Conservation (phyloP, 2,113 vertebrate species). For the Cryptomyrus ogoouensis region DNA sequence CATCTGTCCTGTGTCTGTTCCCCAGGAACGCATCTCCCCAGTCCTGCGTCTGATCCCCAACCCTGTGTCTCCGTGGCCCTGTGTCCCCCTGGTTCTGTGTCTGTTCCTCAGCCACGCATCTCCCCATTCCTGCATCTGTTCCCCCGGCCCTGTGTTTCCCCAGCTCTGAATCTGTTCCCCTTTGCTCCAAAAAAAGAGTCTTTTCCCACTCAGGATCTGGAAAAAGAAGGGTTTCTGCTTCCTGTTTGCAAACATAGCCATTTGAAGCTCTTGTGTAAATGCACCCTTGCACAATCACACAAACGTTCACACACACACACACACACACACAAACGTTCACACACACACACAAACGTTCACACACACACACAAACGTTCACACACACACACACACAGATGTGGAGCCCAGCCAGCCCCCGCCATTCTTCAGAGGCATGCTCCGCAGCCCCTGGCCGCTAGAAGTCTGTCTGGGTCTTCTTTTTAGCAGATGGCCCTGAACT, state of each 20-base stretch:
- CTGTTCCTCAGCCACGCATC: background rate
- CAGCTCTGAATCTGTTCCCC: background rate
- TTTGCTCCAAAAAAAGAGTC: background rate
- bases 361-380: too few species aligned
- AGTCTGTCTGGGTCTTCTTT: background rate
- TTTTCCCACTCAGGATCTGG: background rate
- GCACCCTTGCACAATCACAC: background rate
- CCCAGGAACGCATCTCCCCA: background rate
- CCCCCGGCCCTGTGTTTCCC: background rate
- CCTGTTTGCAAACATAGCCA: background rate
- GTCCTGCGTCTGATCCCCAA: background rate
- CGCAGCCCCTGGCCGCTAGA: background rate
- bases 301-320: too few species aligned
- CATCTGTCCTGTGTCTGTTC: background rate
- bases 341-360: background rate
- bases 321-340: background rate
- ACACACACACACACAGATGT: background rate
- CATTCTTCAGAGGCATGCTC: background rate
- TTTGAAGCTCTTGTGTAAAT: background rate
- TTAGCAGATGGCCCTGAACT: background rate
- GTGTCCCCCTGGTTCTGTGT: background rate
- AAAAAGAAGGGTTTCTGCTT: background rate
- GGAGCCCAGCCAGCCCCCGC: background rate
- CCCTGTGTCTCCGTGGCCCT: background rate
- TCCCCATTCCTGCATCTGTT: background rate